Conservation (phyloP, 2,797 vertebrate species). For the Falco rusticolus region DNA sequence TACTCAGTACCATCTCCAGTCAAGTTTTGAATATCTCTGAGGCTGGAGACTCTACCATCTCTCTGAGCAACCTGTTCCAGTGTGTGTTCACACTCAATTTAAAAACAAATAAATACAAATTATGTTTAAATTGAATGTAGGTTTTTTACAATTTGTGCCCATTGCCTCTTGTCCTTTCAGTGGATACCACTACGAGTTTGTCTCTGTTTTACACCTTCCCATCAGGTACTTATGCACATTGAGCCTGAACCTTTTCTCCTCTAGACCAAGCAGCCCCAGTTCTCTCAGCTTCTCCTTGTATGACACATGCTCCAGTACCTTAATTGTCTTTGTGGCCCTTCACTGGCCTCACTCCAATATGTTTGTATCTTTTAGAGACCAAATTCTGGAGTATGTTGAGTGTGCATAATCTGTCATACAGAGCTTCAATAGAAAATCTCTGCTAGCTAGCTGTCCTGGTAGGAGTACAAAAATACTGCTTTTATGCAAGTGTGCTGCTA, state of each 20-base stretch:
- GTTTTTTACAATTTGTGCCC: neutral
- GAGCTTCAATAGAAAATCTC: neutral
- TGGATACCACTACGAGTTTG: neutral
- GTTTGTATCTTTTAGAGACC: neutral
- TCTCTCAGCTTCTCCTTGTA: neutral
- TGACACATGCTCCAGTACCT: neutral
- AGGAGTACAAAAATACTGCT: neutral
- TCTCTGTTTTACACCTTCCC: neutral
- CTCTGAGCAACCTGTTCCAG: neutral
- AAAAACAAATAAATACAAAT: neutral
- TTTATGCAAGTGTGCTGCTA: neutral
- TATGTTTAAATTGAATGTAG: neutral
- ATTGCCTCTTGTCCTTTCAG: neutral
- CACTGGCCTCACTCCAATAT: neutral
- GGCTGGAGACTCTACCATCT: neutral
- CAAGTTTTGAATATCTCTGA: neutral
- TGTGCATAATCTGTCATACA: neutral
- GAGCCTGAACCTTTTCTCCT: neutral
- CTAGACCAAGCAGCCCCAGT: neutral
- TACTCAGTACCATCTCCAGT: neutral
- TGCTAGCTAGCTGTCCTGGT: neutral
- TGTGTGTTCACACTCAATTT: neutral
- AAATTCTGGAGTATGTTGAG: neutral
- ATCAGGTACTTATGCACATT: accelerated
- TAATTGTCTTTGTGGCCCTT: neutral